Evolutionary conservation across 2,888 invertebrate genomes (phyloP).

Genomic region (Caenorhabditis sulstoni): DNA sequence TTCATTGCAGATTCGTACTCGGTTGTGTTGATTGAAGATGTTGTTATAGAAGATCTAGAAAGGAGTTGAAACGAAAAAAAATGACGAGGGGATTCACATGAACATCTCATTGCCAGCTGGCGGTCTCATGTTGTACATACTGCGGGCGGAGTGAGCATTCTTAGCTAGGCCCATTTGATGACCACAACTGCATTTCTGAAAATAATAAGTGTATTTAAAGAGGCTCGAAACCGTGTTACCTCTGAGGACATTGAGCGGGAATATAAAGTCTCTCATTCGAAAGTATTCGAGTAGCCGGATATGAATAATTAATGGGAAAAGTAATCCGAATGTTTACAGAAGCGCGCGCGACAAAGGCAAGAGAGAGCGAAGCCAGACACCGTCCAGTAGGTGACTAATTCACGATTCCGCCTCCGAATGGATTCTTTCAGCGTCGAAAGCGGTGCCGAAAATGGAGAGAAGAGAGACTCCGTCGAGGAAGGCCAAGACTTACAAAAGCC

Average conservation of each 20-base stretch:
- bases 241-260: constrained; percentile 2
- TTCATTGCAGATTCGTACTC: constrained; percentile 48
- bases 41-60: constrained; percentile 34
- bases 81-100: constrained; percentile 4
- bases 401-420: not conserved
- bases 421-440: constrained; percentile 13
- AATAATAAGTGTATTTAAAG: not conserved
- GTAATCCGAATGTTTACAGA: not conserved
- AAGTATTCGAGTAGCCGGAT: not conserved
- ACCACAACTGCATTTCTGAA: constrained; percentile 45
- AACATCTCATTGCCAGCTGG: constrained; percentile 27
- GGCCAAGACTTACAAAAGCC: constrained; percentile 32
- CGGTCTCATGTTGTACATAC: constrained; percentile 31
- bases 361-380: not conserved
- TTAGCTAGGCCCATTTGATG: constrained; percentile 21
- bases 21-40: constrained; percentile 29
- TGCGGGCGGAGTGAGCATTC: constrained; percentile 1
- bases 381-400: constrained; percentile 8
- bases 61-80: not conserved
- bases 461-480: constrained; percentile 45
- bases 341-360: not conserved
- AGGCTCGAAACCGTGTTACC: not conserved
- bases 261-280: not conserved
- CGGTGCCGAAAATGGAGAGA: constrained; percentile 19
- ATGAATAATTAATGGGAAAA: constrained; percentile 20